A percentile compares a stretch with the other conserved stretches of the same genome.
phyloP scores from a whole-genome alignment of 2,888 invertebrate species.

The Chrysolina oricalcia region DNA sequence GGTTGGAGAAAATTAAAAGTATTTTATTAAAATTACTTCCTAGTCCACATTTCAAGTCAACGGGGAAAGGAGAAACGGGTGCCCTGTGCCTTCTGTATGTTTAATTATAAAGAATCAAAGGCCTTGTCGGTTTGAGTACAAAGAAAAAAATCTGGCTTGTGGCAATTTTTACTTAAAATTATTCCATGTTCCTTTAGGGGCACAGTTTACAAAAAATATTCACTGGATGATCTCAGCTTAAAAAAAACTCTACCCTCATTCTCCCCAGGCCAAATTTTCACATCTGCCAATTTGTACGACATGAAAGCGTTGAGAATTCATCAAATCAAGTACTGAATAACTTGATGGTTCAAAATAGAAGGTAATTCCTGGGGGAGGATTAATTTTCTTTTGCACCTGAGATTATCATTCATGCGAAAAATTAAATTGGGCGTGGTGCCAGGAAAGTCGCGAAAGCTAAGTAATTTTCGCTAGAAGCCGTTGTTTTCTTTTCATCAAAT shows the following conservation, averaged over 20 bases:
- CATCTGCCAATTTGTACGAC: background rate
- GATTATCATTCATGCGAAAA: background rate
- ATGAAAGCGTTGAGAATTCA: background rate
- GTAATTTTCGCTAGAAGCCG: background rate
- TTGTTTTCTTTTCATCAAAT: background rate
- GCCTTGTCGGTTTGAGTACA: too few relatives aligned
- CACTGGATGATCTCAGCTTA: background rate
- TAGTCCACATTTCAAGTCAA: too few relatives aligned
- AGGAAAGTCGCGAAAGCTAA: background rate
- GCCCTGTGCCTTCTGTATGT: too few relatives aligned
- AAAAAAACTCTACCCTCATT: background rate
- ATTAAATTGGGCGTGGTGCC: background rate
- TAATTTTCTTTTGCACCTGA: constrained; percentile 1
- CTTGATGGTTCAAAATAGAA: background rate
- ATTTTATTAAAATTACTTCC: too few relatives aligned
- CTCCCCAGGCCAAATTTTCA: too few relatives aligned
- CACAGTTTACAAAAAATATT: too few relatives aligned
- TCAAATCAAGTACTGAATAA: background rate
- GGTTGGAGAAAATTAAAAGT: too few relatives aligned
- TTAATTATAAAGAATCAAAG: too few relatives aligned
- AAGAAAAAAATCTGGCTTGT: too few relatives aligned
- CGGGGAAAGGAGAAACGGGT: too few relatives aligned
- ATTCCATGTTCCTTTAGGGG: too few relatives aligned
- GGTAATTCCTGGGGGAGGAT: background rate
- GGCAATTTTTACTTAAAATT: too few relatives aligned